phyloP scores from a whole-genome alignment of 2,113 vertebrate genomes.

The Eira barbara region DNA sequence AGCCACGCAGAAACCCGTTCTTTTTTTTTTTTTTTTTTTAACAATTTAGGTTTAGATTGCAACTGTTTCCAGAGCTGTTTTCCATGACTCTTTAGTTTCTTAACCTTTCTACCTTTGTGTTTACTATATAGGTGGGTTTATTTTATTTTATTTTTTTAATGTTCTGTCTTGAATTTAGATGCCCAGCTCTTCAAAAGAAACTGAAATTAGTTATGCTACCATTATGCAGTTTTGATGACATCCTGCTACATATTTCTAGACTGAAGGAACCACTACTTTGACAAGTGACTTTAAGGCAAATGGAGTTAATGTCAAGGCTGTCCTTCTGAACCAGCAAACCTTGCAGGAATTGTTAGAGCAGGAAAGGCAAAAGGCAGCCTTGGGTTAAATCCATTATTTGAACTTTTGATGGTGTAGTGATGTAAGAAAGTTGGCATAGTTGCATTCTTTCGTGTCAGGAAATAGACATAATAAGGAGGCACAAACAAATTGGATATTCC shows the following conservation, averaged over 20 bases:
- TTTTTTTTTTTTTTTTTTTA: background rate
- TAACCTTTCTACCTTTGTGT: background rate
- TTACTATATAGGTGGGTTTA: background rate
- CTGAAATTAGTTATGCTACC: background rate
- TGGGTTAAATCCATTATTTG: background rate
- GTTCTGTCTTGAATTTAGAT: background rate
- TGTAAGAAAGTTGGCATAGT: background rate
- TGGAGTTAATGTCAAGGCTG: background rate
- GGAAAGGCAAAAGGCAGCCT: background rate
- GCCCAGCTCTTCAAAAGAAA: conserved; percentile 9
- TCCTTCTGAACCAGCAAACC: background rate
- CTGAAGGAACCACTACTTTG: background rate
- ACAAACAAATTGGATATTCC: background rate
- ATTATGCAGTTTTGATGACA: background rate
- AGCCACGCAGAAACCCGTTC: background rate
- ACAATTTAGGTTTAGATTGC: background rate
- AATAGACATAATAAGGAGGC: background rate
- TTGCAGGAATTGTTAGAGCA: background rate
- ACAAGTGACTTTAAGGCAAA: background rate
- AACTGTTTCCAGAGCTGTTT: background rate
- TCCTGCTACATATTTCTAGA: background rate
- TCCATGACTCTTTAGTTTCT: background rate
- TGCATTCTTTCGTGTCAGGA: background rate
- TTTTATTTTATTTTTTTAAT: background rate
- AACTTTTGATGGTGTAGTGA: background rate